These are phyloP conservation scores for Lates japonicus DNA, from an alignment of 2,797 vertebrate genomes.

Conservation along the genomic window DNA sequence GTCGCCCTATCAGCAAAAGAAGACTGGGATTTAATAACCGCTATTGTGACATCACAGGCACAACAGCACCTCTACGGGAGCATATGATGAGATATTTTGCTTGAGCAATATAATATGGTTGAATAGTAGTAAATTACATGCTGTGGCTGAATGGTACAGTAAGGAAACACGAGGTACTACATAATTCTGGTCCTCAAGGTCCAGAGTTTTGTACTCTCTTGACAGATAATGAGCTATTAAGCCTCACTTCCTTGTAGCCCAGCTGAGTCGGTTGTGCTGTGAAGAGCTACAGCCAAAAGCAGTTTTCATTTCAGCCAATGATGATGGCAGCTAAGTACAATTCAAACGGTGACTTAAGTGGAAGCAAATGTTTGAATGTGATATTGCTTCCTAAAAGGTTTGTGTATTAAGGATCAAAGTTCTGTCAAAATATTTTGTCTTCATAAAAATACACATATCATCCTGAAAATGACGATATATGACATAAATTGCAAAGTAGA, in stretches of 20 bases:
- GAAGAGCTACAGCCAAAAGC: background rate
- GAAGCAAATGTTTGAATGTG: background rate
- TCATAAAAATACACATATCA: background rate
- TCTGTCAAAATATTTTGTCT: background rate
- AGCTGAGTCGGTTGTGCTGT: too few relatives aligned
- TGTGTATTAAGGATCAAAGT: background rate
- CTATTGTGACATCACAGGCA: background rate
- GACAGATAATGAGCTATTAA: constrained; percentile 4
- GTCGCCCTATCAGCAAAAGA: background rate
- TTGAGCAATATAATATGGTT: background rate
- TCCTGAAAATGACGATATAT: background rate
- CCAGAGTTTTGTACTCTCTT: background rate
- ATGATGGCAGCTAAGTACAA: background rate
- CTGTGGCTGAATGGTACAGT: background rate
- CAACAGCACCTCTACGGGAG: background rate
- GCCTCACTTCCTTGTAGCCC: background rate
- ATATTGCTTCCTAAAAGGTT: background rate
- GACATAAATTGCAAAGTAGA: too few relatives aligned
- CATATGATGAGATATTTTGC: background rate
- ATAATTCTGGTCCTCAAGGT: background rate
- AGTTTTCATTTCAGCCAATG: background rate
- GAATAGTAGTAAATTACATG: background rate
- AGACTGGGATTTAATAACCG: background rate
- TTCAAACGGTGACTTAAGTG: background rate
- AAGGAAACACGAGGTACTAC: background rate